Base-by-base conservation (phyloP, 2,113 vertebrate species). In the Syrmaticus mikado region DNA sequence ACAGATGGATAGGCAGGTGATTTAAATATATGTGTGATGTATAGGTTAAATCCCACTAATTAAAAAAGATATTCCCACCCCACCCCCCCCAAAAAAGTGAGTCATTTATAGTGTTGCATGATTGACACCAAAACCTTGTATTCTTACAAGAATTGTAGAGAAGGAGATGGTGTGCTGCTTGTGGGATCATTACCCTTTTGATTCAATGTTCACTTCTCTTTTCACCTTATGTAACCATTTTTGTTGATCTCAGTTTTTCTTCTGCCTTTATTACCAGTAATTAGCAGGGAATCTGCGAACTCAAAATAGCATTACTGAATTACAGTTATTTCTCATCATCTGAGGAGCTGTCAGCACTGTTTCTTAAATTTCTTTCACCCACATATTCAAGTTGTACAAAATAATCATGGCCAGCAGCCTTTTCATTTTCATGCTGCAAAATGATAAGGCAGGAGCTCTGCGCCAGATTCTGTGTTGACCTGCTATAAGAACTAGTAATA, bases 231-330 rank as follows among this genome's bases (percentile, higher is more conserved):
- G 86, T 80, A 95, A 62, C 41, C 32, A 38, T 24, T 72, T 96
- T 86, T 95, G 79, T 84, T 96, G 83, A 90, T 87, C 65, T 61
- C 77, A 13, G 30, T 61, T 89, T 77, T 64, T 15, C 52, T 96
- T 95, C 86, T 93, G 82, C 52, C 81, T 32, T 89, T 64, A 45
- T 81, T 96, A 70, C 57, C 85, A 90, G 89, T 85, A 96, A 95
- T 94, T 95, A 93, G 66, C 85, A 87, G 94, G 83, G 32, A 80
- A 71, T 64, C 52, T 87, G 46, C 32, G 55, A 36, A 30, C 11
- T 8, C 18, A 84, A 94, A 85, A 38, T 53, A 78, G 80, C 90
- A 89, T 87, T 55, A 50, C 15, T 45, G 48, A 73, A 66, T 32
- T 62, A 57, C 3, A 10, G 41, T 78, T 94, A 68, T 68, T 83